Base-by-base conservation (phyloP, 1,140 invertebrate genomes). In the Kradibia gibbosae region DNA sequence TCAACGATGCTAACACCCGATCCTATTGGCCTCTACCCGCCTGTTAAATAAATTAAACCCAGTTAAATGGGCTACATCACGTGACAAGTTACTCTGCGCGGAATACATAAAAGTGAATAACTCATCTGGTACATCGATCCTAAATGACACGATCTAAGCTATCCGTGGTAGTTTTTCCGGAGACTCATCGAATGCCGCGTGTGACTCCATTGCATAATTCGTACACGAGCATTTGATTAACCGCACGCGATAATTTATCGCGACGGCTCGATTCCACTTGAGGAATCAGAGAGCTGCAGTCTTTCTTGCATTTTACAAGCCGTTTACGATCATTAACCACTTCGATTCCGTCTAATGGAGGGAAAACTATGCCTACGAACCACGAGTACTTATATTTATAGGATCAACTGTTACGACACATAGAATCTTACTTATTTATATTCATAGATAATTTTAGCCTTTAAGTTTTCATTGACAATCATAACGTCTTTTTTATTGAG, bases 221-320 rank as follows among this genome's bases (percentile, higher is more conserved):
- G 36, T 34, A 60, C 34, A 55, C 78, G 31, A 36, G 31, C 22
- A 60, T 76, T 81, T 73, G 80, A 81, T 81, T 81, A 81, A 81
- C 57, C 80, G 73, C 80, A 81, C 73, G 80, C 80, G 73, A 81
- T 81, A 70, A 75, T 81, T 55, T 45, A 11, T 28, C 34, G 25
- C 22, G 4, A 7, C 53, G 15, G n/a, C 28, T 75, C 57, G 0
- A 50, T 67, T 67, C 62, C 79, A 60, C 77, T 28, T n/a, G 2
- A 0, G 34, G 3, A 3, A n/a, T 25, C 1, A 50, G 70, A 28
- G 15, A 48, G 17, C 15, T 50, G 70, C 70, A 20, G n/a, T 50
- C 22, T n/a, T 45, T 67, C 34, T 34, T 34, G 13, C 31, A 34
- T 36, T 62, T 5, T 3, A 25, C n/a, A 10, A 3, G 22, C 25